These are phyloP conservation scores for Cephus spinipes DNA, from an alignment of 2,888 invertebrate species.

Conservation along the genomic window DNA sequence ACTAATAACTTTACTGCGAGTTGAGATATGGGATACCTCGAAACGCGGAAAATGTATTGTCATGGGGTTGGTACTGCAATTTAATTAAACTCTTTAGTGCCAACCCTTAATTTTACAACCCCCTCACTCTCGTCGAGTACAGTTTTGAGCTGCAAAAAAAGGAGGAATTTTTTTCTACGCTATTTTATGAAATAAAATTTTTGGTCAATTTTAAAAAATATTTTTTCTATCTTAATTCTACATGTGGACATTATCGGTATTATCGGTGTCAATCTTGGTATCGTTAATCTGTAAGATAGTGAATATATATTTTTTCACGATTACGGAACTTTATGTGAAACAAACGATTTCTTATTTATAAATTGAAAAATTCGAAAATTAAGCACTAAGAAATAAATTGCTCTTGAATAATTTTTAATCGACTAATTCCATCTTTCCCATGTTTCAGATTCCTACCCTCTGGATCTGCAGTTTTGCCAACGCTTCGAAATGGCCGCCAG, in stretches of 20 bases:
- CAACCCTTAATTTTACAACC: neutral
- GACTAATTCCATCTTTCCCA: constrained; percentile 24
- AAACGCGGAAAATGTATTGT: neutral
- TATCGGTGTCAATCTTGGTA: no score
- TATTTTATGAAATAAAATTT: no score
- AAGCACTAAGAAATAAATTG: neutral
- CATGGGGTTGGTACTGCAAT: neutral
- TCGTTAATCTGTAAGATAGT: no score
- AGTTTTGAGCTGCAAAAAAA: neutral
- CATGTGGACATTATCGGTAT: no score
- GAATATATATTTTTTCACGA: no score
- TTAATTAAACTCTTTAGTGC: neutral
- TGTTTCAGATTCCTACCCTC: constrained; percentile 45
- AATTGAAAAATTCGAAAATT: no score
- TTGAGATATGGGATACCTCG: neutral
- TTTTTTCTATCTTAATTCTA: no score
- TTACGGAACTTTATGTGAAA: no score
- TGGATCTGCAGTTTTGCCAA: constrained; percentile 33
- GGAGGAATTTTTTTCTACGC: neutral
- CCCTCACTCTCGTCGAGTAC: neutral
- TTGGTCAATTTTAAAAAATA: no score
- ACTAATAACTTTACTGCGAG: neutral
- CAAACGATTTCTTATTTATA: no score
- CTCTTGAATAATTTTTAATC: no score
- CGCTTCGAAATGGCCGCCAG: constrained; percentile 51